These are phyloP conservation scores for Isichthys henryi DNA, from an alignment of 2,113 vertebrate genomes.

Conservation along the genomic window DNA sequence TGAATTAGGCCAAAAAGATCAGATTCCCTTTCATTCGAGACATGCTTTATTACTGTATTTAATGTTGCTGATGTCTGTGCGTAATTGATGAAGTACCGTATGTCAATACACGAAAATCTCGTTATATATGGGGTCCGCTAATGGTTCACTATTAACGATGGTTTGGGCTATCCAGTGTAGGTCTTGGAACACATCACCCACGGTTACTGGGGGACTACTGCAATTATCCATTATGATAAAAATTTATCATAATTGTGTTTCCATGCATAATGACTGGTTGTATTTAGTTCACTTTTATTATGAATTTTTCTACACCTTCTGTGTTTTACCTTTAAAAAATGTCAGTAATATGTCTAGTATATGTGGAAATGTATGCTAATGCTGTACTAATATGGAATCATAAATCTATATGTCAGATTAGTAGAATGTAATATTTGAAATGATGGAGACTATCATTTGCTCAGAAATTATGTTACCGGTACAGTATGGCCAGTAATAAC, in stretches of 20 bases:
- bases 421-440: background rate
- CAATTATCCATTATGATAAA: background rate
- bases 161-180: background rate
- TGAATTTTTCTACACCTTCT: background rate
- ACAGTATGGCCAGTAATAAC: slow-evolving; percentile 13
- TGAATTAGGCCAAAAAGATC: background rate
- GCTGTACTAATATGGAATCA: background rate
- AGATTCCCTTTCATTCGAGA: background rate
- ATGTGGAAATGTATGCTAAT: slow-evolving; percentile 7
- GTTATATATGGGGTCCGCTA: background rate
- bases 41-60: background rate
- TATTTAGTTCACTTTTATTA: background rate
- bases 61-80: background rate
- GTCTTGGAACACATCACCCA: background rate
- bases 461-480: slow-evolving; percentile 44
- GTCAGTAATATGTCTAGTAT: background rate
- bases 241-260: background rate
- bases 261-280: background rate
- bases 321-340: background rate
- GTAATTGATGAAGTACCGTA: background rate
- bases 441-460: slow-evolving; percentile 26
- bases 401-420: background rate
- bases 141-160: background rate
- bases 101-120: background rate
- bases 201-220: background rate